Evolutionary conservation across 2,113 vertebrate species (phyloP).

Genomic region (Parus major): DNA sequence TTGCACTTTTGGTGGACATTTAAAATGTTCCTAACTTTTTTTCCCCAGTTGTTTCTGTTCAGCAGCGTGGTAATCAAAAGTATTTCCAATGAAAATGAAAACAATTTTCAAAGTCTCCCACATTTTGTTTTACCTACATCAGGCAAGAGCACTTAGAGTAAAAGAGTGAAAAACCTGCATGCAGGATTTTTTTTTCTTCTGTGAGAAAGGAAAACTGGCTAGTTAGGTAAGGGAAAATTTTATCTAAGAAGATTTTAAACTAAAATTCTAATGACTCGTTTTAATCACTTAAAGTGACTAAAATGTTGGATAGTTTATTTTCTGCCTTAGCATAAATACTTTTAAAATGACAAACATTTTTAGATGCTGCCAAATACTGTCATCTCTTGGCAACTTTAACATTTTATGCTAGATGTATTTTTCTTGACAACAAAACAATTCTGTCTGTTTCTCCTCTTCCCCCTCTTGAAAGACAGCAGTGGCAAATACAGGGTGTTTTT

Average conservation of each 20-base stretch:
- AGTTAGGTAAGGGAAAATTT: conserved; percentile 43
- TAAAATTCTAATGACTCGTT: conserved; percentile 65
- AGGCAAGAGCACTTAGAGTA: neutral
- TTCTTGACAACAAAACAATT: conserved; percentile 80
- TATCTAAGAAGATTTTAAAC: conserved; percentile 55
- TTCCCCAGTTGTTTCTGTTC: neutral
- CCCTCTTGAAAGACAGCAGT: conserved; percentile 58
- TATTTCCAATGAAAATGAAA: conserved; percentile 72
- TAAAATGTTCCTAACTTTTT: conserved; percentile 19
- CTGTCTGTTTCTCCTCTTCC: conserved; percentile 46
- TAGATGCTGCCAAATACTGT: conserved; percentile 87
- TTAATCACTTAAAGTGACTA: conserved; percentile 73
- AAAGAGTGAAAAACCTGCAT: conserved; percentile 8
- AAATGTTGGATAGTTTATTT: conserved; percentile 85
- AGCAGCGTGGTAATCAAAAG: conserved; percentile 35
- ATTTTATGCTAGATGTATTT: conserved; percentile 77
- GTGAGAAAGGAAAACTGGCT: neutral
- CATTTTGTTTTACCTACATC: conserved; percentile 49
- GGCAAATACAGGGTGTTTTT: conserved; percentile 62
- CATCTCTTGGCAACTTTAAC: conserved; percentile 81
- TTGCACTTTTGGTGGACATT: conserved; percentile 45
- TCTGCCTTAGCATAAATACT: conserved; percentile 90
- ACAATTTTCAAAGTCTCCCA: conserved; percentile 44
- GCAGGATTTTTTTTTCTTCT: neutral
- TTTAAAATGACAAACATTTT: conserved; percentile 93